Evolutionary conservation across 2,888 invertebrate species (phyloP).

Genomic region (Leptinotarsa haldemani): DNA sequence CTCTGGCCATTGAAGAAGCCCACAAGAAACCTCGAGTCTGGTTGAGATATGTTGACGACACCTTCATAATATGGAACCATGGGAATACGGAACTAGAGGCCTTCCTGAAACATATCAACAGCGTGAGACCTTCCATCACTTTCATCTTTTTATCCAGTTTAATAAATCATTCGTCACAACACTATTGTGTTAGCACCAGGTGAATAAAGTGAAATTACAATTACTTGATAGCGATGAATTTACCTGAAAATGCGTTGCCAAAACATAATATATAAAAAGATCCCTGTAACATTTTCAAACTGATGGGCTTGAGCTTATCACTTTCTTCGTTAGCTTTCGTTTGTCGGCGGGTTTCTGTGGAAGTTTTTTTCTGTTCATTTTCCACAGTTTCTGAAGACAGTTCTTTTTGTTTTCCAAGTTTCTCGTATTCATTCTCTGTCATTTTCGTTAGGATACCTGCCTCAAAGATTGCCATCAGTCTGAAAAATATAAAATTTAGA

Average conservation of each 20-base stretch:
- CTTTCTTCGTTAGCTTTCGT: conserved; percentile 58
- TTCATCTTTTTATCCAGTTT: too few species aligned
- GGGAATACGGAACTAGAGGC: too few species aligned
- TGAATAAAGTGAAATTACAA: too few species aligned
- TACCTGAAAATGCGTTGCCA: conserved; percentile 74
- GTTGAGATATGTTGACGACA: too few species aligned
- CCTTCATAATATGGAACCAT: too few species aligned
- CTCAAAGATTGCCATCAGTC: conserved; percentile 80
- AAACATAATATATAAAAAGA: conserved; percentile 78
- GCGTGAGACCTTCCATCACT: too few species aligned
- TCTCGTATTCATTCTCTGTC: conserved; percentile 81
- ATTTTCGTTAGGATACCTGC: conserved; percentile 82
- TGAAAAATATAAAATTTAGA: conserved; percentile 54
- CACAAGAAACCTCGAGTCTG: too few species aligned
- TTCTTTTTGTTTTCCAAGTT: conserved; percentile 72
- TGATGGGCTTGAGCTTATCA: conserved; percentile 72
- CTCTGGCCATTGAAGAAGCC: too few species aligned
- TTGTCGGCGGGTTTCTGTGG: conserved; percentile 54
- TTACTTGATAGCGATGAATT: conserved; percentile 1
- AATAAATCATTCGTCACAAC: too few species aligned
- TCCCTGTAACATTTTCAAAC: conserved; percentile 78
- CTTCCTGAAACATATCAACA: too few species aligned
- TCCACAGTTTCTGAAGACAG: conserved; percentile 62
- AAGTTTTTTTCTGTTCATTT: conserved; percentile 47
- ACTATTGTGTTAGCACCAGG: too few species aligned